Evolutionary conservation across 2,888 invertebrate species (phyloP), one percentile per base, ranked within the genome.

Genomic region (Drosophila quasianomalipes): DNA sequence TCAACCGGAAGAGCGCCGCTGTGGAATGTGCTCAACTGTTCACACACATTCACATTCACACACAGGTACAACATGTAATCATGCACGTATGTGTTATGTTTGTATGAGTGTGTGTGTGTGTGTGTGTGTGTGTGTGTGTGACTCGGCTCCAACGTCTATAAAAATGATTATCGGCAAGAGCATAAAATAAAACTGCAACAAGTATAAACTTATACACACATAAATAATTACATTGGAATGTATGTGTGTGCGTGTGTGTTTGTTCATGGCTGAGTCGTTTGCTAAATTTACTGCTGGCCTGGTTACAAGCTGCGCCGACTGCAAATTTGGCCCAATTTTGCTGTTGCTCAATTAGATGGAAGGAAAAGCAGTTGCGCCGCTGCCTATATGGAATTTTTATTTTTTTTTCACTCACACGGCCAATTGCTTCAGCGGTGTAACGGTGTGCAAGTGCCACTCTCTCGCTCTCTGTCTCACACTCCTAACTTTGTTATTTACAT

Each of bases 1-100:
- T 91, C 92, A 92, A 92, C 92, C 92, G 92, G 88, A 92, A 92
- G 87, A 92, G 83, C 84, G 72, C 57, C 61, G 75, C 74, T 73
- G 58, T 65, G 74, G 76, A 85, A 89, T 79, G 61, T 81, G 63
- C 59, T 71, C 70, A 58, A 59, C 57, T 61, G 47, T 60, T 39
- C 49, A 44, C 59, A 44, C 54, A 51, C 9, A 33, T 31, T 37
- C 52, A 44, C 59, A 14, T 31, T 35, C 52, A 44, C 59, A 22
- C 19, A 35, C 22, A 39, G 53, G 44, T 39, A 28, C 28, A 26
- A 39, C 57, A 30, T 37, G 30, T 39, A 30, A n/a, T 26, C 47
- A 26, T 9, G 26, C 26, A 47, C 2, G 12, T 41, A 26, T 52
- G 44, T 51, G 16, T 30, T 6, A 52, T 51, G 52, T 41, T 41